phyloP scores from a whole-genome alignment of 2,888 invertebrate species.

The Labia minor region DNA sequence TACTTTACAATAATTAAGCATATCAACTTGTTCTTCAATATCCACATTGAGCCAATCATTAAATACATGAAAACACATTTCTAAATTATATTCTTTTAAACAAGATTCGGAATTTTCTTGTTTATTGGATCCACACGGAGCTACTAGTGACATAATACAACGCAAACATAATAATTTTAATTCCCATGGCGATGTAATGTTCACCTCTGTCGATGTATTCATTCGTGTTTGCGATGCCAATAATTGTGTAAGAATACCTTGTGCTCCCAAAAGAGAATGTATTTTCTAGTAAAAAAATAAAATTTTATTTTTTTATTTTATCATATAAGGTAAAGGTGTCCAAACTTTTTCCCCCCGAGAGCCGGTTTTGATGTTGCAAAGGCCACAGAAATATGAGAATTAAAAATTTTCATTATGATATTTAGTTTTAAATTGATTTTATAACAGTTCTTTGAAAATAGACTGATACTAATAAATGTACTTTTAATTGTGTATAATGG shows the following conservation, averaged over 20 bases:
- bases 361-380: too few relatives aligned
- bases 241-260: slow-evolving; percentile 15
- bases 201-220: neutral
- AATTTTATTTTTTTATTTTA: too few relatives aligned
- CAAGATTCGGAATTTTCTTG: neutral
- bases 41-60: slow-evolving; percentile 20
- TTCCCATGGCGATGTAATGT: slow-evolving; percentile 17
- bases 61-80: slow-evolving; percentile 14
- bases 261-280: slow-evolving; percentile 2
- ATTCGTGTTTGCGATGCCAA: neutral
- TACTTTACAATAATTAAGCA: slow-evolving; percentile 39
- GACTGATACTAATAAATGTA: too few relatives aligned
- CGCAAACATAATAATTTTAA: neutral
- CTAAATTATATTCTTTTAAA: neutral
- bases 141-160: neutral
- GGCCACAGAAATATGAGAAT: too few relatives aligned
- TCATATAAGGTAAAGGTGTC: too few relatives aligned
- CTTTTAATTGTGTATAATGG: too few relatives aligned
- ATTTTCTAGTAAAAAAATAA: neutral
- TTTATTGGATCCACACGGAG: neutral
- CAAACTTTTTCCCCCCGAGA: too few relatives aligned
- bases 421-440: too few relatives aligned
- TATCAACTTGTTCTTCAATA: neutral
- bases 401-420: too few relatives aligned
- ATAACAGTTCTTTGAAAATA: too few relatives aligned